phyloP scores from a whole-genome alignment of 2,113 vertebrate genomes.

The Potamarius usumacintae region DNA sequence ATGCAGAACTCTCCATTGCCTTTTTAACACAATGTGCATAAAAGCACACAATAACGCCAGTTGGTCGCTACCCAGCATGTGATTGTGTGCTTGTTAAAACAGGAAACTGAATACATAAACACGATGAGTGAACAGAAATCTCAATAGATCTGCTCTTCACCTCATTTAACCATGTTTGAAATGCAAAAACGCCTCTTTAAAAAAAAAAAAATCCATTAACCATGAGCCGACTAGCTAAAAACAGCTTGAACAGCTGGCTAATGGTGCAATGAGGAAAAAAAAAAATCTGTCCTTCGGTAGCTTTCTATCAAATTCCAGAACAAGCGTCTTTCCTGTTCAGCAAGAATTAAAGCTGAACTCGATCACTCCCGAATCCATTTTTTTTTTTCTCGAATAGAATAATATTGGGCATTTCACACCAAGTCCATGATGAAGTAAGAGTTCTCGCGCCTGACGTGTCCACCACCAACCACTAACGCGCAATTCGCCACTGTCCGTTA shows the following conservation, averaged over 20 bases:
- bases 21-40: no score
- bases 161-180: not conserved
- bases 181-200: not conserved
- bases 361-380: not conserved
- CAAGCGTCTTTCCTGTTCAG: not conserved
- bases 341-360: not conserved
- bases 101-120: not conserved
- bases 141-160: not conserved
- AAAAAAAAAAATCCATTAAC: not conserved
- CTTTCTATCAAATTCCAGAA: not conserved
- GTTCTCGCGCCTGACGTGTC: not conserved
- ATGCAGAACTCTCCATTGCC: no score
- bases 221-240: not conserved
- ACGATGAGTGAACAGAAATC: not conserved
- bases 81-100: not conserved
- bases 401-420: not conserved
- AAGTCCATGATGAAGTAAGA: not conserved
- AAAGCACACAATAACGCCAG: not conserved
- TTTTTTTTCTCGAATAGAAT: not conserved
- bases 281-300: not conserved
- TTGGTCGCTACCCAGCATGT: not conserved
- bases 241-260: not conserved
- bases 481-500: not conserved
- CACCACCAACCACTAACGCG: not conserved
- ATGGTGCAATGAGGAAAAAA: not conserved